A percentile compares a stretch with the other conserved stretches of the same genome.
Conservation (phyloP, 2,797 vertebrate genomes). For the Cossypha heuglini region DNA sequence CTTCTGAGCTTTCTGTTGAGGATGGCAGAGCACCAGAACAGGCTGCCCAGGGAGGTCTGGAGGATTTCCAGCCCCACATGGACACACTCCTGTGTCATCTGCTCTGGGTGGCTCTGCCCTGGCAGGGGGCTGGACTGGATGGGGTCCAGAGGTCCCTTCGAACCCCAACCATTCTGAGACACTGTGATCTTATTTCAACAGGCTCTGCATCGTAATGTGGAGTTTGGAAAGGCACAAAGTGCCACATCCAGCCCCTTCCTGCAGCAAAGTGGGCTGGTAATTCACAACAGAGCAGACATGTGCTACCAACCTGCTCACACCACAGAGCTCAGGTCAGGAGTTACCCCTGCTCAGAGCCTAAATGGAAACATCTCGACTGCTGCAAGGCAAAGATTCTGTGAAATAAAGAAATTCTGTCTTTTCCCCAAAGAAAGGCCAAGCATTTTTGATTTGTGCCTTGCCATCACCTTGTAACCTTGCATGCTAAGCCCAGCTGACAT, state of each 20-base stretch:
- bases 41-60: not conserved
- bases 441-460: not conserved
- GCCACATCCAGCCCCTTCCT: not conserved
- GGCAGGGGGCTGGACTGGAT: not conserved
- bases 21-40: not conserved
- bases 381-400: not conserved
- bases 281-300: not conserved
- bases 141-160: not conserved
- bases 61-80: not conserved
- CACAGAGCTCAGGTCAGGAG: not conserved
- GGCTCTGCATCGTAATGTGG: accelerated
- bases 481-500: not conserved
- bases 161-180: not conserved
- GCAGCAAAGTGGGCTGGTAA: not conserved
- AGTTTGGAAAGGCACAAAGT: not conserved
- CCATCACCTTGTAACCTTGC: not conserved
- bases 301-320: not conserved
- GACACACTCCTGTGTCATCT: not conserved
- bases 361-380: not conserved
- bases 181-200: not conserved
- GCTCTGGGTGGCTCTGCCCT: not conserved
- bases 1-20: not conserved
- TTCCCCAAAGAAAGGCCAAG: not conserved
- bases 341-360: not conserved
- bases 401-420: not conserved